phyloP scores from a whole-genome alignment of 2,113 vertebrate genomes.

The Mus musculus region GRCm39 chr2:103604501-103605000 shows the following conservation, averaged over 20 bases:
- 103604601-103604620: background rate
- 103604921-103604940: background rate
- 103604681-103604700: background rate
- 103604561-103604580: background rate
- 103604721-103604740: background rate
- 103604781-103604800: background rate
- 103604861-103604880: background rate
- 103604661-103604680: background rate
- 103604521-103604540: background rate
- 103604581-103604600: background rate
- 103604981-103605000: background rate
- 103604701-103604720: background rate
- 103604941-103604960: background rate
- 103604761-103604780: background rate
- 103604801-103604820: background rate
- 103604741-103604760: background rate
- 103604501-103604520: background rate
- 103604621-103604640: no score
- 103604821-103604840: background rate
- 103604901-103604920: background rate
- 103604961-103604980: background rate
- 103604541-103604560: background rate
- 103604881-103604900: background rate
- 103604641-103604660: background rate
- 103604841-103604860: constrained; percentile 36